phyloP scores from a whole-genome alignment of 2,888 invertebrate species.

The Campoplex nolae region DNA sequence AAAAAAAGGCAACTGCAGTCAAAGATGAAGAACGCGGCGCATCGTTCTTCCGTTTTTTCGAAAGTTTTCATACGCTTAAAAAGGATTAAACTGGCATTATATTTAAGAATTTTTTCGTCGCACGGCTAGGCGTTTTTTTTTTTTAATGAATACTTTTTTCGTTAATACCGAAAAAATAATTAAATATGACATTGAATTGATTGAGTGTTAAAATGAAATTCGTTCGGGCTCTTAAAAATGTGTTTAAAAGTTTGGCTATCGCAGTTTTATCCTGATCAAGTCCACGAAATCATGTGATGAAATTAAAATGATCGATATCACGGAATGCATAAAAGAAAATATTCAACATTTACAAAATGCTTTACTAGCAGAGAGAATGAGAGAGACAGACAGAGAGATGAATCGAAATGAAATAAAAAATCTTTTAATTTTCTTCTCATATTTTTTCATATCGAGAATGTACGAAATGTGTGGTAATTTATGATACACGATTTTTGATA shows the following conservation, averaged over 20 bases:
- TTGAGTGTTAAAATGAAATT: neutral
- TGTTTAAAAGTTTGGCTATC: neutral
- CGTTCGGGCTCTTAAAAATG: neutral
- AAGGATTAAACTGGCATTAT: neutral
- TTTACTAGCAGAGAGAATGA: conserved; percentile 6
- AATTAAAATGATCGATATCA: neutral
- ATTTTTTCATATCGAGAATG: neutral
- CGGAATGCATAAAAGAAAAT: neutral
- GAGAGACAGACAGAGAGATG: conserved; percentile 8
- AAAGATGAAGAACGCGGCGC: conserved; percentile 30
- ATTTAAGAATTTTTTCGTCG: neutral
- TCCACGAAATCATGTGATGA: neutral
- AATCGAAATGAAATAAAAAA: conserved; percentile 34
- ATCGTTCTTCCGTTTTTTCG: neutral
- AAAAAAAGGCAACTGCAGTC: conserved; percentile 44
- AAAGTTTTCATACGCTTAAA: neutral
- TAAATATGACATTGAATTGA: neutral
- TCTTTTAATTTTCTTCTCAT: neutral
- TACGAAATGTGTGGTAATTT: conserved; percentile 21
- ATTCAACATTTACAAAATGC: neutral
- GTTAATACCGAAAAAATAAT: neutral
- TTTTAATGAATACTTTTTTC: neutral
- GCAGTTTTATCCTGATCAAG: neutral
- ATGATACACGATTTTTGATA: conserved; percentile 31
- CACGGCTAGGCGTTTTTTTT: neutral